phyloP scores from a whole-genome alignment of 1,140 invertebrate genomes.

The Drosophila persimilis region DNA sequence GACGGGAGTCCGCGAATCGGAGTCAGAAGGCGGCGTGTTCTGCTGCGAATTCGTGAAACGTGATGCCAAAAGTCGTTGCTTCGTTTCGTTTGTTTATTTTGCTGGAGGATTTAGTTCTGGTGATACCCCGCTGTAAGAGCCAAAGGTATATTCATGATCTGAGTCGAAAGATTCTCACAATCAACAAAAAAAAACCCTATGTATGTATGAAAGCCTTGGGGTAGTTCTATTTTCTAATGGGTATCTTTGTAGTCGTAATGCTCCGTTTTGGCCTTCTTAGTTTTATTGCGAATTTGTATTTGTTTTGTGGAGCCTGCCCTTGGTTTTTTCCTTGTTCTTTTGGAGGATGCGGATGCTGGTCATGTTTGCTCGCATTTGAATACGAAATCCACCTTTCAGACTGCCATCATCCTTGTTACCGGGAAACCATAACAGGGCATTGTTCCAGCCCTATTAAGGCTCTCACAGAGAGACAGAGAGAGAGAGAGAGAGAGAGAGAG shows the following conservation, averaged over 20 bases:
- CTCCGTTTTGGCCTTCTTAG: no score
- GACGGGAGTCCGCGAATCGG: background rate
- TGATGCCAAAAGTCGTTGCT: conserved; percentile 77
- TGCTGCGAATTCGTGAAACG: conserved; percentile 82
- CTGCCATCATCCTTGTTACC: conserved; percentile 65
- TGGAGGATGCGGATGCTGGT: conserved; percentile 56
- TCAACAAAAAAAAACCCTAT: no score
- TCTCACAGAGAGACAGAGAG: conserved; percentile 11
- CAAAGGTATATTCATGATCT: no score
- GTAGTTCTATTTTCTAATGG: no score
- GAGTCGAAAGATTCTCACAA: no score
- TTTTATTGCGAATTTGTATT: conserved; percentile 30
- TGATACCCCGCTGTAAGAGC: background rate
- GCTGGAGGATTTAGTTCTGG: conserved; percentile 45
- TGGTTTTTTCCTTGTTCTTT: conserved; percentile 34
- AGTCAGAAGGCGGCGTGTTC: conserved; percentile 64
- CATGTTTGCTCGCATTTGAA: conserved; percentile 77
- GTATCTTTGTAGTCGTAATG: no score
- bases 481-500: conserved; percentile 4
- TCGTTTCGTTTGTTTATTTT: conserved; percentile 35
- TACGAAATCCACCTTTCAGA: conserved; percentile 46
- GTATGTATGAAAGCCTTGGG: no score
- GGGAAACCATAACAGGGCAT: conserved; percentile 56
- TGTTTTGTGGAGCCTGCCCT: conserved; percentile 51
- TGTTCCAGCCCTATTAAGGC: conserved; percentile 69